Evolutionary conservation across 1,140 invertebrate genomes (phyloP), one percentile per base, ranked within the genome.

Genomic region (Coelopa frigida): DNA sequence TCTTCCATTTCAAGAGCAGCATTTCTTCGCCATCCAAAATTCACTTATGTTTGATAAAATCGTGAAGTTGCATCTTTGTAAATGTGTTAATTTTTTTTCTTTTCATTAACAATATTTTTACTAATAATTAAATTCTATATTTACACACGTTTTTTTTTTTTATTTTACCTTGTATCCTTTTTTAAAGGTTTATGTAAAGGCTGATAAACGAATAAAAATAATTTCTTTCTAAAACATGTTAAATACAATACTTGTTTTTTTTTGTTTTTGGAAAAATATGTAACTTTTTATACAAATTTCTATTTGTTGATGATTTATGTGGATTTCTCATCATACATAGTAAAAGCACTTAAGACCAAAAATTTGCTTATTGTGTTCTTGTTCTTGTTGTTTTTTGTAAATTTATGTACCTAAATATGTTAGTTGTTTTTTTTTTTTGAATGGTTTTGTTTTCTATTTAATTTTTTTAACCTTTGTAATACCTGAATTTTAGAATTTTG

Each of bases 401-500:
- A 35, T 46, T 37, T 22, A 17, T 44, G 17, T 31, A 23, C 32
- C 24, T 46, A 38, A 23, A 37, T 37, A 38, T 37, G 26, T 32
- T 40, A 46, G 31, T 46, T 27, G 14, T 47, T 32, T 12, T 44
- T 17, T 43, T 48, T 15, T 50, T 20, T 33, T 49, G 37, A 40
- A 36, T 22, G 48, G 11, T 44, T 61, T 46, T 58, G 56, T 61
- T 59, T 56, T 58, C 59, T 58, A 49, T 49, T 62, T 56, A 60
- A 57, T 61, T 61, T 50, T 58, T 53, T 33, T 46, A 50, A 50
- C 53, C 52, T 64, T 57, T 48, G 50, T 56, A 58, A 53, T 66
- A 67, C 63, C 63, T 67, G 63, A 67, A 63, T 67, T 67, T 67
- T 67, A 67, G 63, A 67, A 67, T 67, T 67, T 67, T 67, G 63